A percentile compares a stretch with the other conserved stretches of the same genome.
phyloP scores from a whole-genome alignment of 2,888 invertebrate genomes.

The Lysandra bellargus region DNA sequence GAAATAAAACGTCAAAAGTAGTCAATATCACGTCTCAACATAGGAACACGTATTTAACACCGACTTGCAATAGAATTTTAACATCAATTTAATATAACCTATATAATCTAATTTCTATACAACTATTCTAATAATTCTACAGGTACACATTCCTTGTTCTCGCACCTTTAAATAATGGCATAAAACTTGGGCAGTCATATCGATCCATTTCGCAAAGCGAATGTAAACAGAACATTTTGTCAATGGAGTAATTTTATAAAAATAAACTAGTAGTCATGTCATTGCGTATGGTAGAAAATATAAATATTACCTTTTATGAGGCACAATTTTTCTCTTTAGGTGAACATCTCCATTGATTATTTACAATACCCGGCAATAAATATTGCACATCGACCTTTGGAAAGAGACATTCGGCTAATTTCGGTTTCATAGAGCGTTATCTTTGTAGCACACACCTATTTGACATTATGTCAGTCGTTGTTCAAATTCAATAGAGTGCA shows the following conservation, averaged over 20 bases:
- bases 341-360: too few relatives aligned
- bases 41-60: background rate
- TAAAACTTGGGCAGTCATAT: conserved; percentile 29
- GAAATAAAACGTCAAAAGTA: background rate
- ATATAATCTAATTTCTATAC: conserved; percentile 1
- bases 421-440: too few relatives aligned
- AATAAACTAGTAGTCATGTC: background rate
- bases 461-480: too few relatives aligned
- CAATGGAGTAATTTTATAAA: background rate
- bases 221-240: background rate
- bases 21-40: background rate
- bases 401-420: too few relatives aligned
- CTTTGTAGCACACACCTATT: too few relatives aligned
- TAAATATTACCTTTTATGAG: too few relatives aligned
- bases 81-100: conserved; percentile 4
- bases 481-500: too few relatives aligned
- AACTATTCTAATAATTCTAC: conserved; percentile 9
- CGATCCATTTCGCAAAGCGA: background rate
- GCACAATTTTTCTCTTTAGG: too few relatives aligned
- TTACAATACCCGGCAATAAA: too few relatives aligned
- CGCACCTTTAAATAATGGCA: conserved; percentile 29
- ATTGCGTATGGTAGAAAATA: too few relatives aligned
- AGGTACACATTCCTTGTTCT: background rate
- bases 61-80: background rate
- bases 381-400: too few relatives aligned